phyloP scores from a whole-genome alignment of 2,888 invertebrate genomes.

The Pecten maximus region DNA sequence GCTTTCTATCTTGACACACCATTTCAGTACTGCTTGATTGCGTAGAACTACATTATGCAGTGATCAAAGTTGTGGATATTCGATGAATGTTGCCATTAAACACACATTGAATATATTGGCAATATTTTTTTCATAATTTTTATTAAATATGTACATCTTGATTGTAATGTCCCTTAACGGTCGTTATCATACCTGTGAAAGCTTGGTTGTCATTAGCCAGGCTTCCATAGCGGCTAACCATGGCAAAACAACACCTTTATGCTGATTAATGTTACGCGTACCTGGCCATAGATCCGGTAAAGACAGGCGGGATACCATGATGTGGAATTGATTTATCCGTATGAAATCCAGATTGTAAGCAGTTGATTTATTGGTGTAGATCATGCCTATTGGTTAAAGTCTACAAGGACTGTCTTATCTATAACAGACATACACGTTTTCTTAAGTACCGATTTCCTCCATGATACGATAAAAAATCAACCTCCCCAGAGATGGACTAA shows the following conservation, averaged over 20 bases:
- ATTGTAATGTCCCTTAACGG: background rate
- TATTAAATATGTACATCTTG: background rate
- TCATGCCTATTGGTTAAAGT: background rate
- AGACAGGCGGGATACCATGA: background rate
- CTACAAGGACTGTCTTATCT: background rate
- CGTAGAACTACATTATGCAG: background rate
- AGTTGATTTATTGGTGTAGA: slow-evolving; percentile 39
- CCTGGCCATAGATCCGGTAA: background rate
- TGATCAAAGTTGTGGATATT: background rate
- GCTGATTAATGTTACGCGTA: background rate
- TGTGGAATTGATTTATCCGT: slow-evolving; percentile 42
- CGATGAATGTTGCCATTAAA: background rate
- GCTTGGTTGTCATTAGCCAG: background rate
- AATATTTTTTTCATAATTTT: background rate
- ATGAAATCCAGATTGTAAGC: slow-evolving; percentile 39
- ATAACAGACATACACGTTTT: background rate
- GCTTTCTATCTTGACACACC: background rate
- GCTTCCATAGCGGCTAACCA: background rate
- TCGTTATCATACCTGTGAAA: background rate
- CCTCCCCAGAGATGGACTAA: background rate
- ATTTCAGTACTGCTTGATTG: background rate
- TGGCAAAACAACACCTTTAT: slow-evolving; percentile 6
- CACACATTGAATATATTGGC: background rate
- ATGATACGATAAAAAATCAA: background rate
- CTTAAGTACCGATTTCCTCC: background rate